Evolutionary conservation across 2,888 invertebrate genomes (phyloP).

Genomic region (Coelogynopora nodosa): DNA sequence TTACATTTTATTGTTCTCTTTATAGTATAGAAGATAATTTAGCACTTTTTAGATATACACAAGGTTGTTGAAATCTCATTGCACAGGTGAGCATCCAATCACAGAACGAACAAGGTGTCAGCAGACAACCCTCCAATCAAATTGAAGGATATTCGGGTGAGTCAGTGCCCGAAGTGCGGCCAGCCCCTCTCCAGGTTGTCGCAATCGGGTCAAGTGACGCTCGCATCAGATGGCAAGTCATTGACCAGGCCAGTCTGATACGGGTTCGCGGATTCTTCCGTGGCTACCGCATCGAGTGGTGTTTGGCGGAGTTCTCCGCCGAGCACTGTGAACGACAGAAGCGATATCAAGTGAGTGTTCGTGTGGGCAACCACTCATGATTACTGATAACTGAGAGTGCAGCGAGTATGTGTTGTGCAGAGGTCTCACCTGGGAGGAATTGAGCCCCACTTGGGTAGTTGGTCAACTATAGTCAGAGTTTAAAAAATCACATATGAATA

Average conservation of each 20-base stretch:
- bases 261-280: constrained; percentile 54
- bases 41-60: no score
- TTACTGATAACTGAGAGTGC: no score
- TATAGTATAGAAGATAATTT: no score
- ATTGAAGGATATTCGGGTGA: constrained; percentile 42
- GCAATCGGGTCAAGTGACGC: neutral
- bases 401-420: no score
- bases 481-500: no score
- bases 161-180: constrained; percentile 38
- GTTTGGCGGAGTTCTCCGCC: constrained; percentile 34
- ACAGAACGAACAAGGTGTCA: constrained; percentile 36
- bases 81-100: constrained; percentile 42
- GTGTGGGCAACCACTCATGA: no score
- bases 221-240: constrained; percentile 29
- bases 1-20: no score
- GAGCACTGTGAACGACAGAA: constrained; percentile 41
- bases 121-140: constrained; percentile 29
- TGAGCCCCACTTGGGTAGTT: no score
- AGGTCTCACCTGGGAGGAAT: no score
- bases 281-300: constrained; percentile 57
- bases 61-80: no score
- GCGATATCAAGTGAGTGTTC: constrained; percentile 42
- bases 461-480: no score
- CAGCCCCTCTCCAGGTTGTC: constrained; percentile 5
- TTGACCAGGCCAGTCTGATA: constrained; percentile 27